Evolutionary conservation across 2,888 invertebrate genomes (phyloP).

Genomic region (Zeuzera pyrina): DNA sequence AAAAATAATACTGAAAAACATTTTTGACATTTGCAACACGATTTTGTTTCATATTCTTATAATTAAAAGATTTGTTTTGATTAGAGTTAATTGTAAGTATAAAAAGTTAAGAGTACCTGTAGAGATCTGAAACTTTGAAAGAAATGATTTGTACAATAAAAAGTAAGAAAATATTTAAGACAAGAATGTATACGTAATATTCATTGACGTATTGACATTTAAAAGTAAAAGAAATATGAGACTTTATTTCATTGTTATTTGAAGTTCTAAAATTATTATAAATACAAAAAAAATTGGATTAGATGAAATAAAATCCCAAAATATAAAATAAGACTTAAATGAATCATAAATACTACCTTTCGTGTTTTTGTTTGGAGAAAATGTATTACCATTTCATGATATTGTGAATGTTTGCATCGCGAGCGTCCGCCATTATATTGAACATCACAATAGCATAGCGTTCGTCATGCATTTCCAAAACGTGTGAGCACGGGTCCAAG

Average conservation of each 20-base stretch:
- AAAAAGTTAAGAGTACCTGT: conserved; percentile 53
- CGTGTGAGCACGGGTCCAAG: conserved; percentile 53
- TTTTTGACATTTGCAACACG: conserved; percentile 35
- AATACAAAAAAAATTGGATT: conserved; percentile 13
- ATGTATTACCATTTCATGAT: conserved; percentile 62
- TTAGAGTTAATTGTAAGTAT: conserved; percentile 59
- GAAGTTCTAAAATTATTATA: conserved; percentile 10
- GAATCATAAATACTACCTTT: conserved; percentile 65
- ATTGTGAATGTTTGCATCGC: conserved; percentile 56
- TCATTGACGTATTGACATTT: conserved; percentile 12
- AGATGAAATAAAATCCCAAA: conserved; percentile 33
- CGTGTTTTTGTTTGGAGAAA: conserved; percentile 54
- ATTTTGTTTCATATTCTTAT: conserved; percentile 26
- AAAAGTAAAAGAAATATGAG: conserved; percentile 15
- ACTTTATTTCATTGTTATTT: conserved; percentile 15
- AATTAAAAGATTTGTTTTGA: conserved; percentile 45
- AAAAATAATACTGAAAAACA: conserved; percentile 22
- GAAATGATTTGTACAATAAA: conserved; percentile 34
- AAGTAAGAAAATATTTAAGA: conserved; percentile 21
- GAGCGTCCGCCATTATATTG: conserved; percentile 33
- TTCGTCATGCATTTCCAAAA: conserved; percentile 60
- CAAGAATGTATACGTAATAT: conserved; percentile 37
- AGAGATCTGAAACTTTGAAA: conserved; percentile 61
- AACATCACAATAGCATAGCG: conserved; percentile 52
- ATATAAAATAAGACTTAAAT: conserved; percentile 47